Conservation (phyloP, 2,797 vertebrate genomes). For the Anabacerthia variegaticeps region DNA sequence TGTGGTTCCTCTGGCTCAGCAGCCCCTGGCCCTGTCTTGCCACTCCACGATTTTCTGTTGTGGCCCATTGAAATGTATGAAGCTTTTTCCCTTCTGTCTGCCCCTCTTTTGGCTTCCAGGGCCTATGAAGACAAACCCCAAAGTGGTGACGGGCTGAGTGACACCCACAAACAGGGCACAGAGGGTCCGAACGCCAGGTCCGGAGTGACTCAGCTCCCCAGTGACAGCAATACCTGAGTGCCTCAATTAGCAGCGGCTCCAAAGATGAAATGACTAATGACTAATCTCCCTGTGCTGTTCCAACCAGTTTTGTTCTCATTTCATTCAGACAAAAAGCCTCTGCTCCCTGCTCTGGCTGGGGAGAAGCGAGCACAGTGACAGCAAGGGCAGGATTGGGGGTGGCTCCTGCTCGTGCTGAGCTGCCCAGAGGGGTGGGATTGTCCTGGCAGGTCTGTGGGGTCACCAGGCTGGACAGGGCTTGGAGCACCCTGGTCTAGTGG, state of each 20-base stretch:
- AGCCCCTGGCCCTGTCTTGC: not conserved
- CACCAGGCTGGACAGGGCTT: accelerated
- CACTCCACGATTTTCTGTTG: not conserved
- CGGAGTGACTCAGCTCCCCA: not conserved
- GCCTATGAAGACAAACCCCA: accelerated
- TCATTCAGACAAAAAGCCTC: conserved; percentile 14
- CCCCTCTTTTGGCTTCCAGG: not conserved
- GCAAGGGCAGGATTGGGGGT: accelerated
- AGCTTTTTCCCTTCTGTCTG: conserved; percentile 15
- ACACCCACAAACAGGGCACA: not conserved
- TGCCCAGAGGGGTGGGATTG: not conserved
- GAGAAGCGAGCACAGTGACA: not conserved
- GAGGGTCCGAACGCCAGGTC: not conserved
- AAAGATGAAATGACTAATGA: conserved; percentile 5
- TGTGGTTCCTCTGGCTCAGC: accelerated
- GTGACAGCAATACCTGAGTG: not conserved
- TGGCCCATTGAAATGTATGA: conserved; percentile 22
- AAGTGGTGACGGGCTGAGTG: not conserved
- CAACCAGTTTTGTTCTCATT: not conserved
- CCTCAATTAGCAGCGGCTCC: conserved; percentile 29
- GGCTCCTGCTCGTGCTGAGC: not conserved
- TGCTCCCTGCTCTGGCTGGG: not conserved
- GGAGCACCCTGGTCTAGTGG: not conserved
- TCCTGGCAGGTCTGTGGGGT: accelerated
- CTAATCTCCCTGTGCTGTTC: not conserved